phyloP scores from a whole-genome alignment of 2,113 vertebrate species.

The Pelmatolapia mariae region DNA sequence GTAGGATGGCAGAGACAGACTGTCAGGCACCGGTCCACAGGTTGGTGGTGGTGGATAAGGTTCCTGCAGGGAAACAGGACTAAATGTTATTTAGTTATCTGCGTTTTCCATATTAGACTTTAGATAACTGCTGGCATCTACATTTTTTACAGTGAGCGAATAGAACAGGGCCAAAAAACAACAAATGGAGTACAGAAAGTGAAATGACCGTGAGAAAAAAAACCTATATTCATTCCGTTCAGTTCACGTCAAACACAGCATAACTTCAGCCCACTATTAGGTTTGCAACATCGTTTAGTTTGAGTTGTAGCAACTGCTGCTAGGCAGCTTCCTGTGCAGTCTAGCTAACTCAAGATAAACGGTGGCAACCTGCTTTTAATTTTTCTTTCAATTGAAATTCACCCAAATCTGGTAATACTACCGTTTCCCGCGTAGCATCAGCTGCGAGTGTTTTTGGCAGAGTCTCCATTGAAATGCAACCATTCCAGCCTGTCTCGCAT shows the following conservation, averaged over 20 bases:
- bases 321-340: not conserved
- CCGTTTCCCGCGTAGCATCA: slow-evolving; percentile 24
- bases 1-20: slow-evolving; percentile 75
- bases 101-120: not conserved
- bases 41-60: not conserved
- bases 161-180: not conserved
- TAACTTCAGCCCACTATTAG: not conserved
- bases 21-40: slow-evolving; percentile 54
- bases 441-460: slow-evolving; percentile 34
- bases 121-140: not conserved
- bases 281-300: not conserved
- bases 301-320: slow-evolving; percentile 11
- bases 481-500: not conserved
- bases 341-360: not conserved
- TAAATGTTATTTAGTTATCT: not conserved
- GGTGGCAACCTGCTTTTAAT: not conserved
- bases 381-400: not conserved
- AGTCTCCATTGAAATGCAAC: slow-evolving; percentile 40
- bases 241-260: not conserved
- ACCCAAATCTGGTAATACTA: not conserved
- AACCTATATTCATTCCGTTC: not conserved
- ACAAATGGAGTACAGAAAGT: not conserved
- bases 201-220: not conserved
- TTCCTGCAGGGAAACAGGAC: slow-evolving; percentile 5
- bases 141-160: not conserved